Evolutionary conservation across 1,140 invertebrate genomes (phyloP).

Genomic region (Camponotus floridanus): DNA sequence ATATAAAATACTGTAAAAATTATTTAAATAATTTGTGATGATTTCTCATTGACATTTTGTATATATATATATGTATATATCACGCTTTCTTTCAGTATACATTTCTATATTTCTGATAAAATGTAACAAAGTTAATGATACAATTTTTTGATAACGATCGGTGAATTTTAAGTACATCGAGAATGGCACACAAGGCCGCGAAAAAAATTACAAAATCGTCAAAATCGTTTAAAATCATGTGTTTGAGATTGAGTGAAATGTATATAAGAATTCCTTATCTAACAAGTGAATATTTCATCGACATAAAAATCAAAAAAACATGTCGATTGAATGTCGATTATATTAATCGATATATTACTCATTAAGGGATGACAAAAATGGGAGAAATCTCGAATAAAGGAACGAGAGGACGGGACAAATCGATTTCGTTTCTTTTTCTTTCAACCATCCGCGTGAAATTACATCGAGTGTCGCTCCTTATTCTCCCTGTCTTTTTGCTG

Average conservation of each 20-base stretch:
- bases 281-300: neutral
- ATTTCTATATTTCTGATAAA: conserved; percentile 57
- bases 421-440: conserved; percentile 44
- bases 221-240: conserved; percentile 23
- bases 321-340: neutral
- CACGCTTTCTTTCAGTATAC: conserved; percentile 3
- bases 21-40: neutral
- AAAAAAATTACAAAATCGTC: conserved; percentile 39
- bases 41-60: neutral
- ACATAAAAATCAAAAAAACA: neutral
- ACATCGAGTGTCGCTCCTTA: conserved; percentile 64
- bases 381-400: conserved; percentile 47
- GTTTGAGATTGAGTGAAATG: conserved; percentile 13
- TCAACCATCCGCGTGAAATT: conserved; percentile 66
- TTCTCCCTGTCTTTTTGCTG: conserved; percentile 38
- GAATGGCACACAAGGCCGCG: neutral
- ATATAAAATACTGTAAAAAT: neutral
- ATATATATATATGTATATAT: neutral
- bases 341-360: conserved; percentile 26
- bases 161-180: conserved; percentile 42
- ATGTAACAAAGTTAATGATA: conserved; percentile 56
- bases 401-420: conserved; percentile 38
- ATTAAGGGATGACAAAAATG: conserved; percentile 13
- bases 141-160: conserved; percentile 50
- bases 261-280: conserved; percentile 23